These are phyloP conservation scores for Brienomyrus longianalis DNA, from an alignment of 2,113 vertebrate species.

Conservation along the genomic window DNA sequence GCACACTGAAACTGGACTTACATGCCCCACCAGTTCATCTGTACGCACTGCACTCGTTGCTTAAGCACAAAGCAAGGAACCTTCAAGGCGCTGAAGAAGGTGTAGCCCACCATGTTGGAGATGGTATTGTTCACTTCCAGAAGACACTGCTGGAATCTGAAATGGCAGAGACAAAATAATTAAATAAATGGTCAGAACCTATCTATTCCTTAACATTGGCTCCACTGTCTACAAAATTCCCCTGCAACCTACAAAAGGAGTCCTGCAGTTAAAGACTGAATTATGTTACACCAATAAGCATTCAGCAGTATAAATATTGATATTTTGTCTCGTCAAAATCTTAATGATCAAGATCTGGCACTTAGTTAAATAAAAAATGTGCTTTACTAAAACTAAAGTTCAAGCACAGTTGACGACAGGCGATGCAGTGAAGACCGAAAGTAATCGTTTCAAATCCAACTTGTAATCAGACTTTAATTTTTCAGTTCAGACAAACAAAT, in stretches of 20 bases:
- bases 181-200: background rate
- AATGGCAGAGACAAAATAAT: background rate
- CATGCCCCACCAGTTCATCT: slow-evolving; percentile 63
- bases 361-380: background rate
- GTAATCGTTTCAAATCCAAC: background rate
- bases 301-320: background rate
- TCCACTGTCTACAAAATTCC: background rate
- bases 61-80: slow-evolving; percentile 75
- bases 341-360: background rate
- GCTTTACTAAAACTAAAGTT: background rate
- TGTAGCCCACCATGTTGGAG: slow-evolving; percentile 66
- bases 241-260: background rate
- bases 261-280: background rate
- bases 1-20: slow-evolving; percentile 34
- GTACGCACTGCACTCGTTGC: slow-evolving; percentile 58
- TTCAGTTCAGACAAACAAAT: background rate
- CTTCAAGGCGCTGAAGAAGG: slow-evolving; percentile 77
- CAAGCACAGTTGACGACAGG: background rate
- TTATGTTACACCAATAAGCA: background rate
- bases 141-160: slow-evolving; percentile 73
- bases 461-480: background rate
- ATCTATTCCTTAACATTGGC: background rate
- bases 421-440: background rate
- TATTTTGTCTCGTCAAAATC: background rate
- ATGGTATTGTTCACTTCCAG: slow-evolving; percentile 59